Base-by-base conservation (phyloP, 2,113 vertebrate genomes). In the Dolichallabes microphthalmus region DNA sequence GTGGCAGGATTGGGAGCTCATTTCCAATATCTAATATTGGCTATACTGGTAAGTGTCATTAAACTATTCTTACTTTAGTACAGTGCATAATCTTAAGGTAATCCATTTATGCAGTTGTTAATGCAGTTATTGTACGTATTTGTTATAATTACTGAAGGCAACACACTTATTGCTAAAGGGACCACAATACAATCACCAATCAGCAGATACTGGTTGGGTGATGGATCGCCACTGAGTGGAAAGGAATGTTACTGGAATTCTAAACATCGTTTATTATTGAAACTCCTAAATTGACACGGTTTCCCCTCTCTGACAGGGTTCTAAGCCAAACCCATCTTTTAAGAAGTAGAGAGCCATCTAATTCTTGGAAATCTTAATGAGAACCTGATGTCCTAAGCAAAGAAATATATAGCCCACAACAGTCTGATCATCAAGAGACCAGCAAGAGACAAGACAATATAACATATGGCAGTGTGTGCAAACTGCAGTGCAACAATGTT, bases 21-120 rank as follows among this genome's bases (percentile, higher is more conserved):
- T 6, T 95, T 96, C 88, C 94, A 95, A 81, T 90, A 94, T 84
- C 89, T 95, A 30, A 87, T 94, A 17, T 89, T 96, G 87, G 90
- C 92, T 88, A 88, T 95, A 71, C 83, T 96, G 92, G 95, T 96
- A 88, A 90, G 83, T 84, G 39, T 3, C 57, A 55, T 14, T 20
- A 11, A 52, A 5, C 8, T 52, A 82, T 25, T 73, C 35, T 30
- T 73, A 15, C 30, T 45, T 12, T 73, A 73, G 10, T 45, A 19
- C 27, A 32, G 14, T 14, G 27, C 64, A 32, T 22, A 45, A 19
- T 2, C 39, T 27, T 50, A 50, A 74, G 25, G 22, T n/a, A 13
- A 50, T 74, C 12, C 50, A 20, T 74, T n/a, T 32, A 74, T 25
- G 11, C 71, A 74, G 39, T 74, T 39, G 22, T 20, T 20, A 19